phyloP scores from a whole-genome alignment of 2,797 vertebrate species.

The Squalus acanthias region DNA sequence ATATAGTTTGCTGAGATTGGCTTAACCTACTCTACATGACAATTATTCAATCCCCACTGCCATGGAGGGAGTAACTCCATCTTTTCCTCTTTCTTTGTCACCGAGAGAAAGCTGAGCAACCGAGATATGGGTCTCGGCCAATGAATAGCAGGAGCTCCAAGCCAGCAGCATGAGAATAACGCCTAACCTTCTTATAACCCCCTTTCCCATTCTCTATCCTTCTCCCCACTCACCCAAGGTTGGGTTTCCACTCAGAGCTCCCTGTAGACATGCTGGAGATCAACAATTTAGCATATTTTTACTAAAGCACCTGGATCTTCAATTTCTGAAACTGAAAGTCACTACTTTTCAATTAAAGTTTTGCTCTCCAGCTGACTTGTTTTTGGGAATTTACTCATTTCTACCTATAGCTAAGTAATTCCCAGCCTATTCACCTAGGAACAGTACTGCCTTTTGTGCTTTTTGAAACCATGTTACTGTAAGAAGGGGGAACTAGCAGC shows the following conservation, averaged over 20 bases:
- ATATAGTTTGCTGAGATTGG: conserved; percentile 14
- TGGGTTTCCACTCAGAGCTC: not conserved
- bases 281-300: not conserved
- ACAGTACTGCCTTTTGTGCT: not conserved
- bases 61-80: not conserved
- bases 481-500: not conserved
- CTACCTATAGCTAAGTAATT: not conserved
- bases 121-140: not conserved
- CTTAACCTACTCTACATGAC: not conserved
- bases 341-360: not conserved
- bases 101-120: not conserved
- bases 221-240: not conserved
- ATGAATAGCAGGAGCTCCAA: not conserved
- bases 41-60: not conserved
- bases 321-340: not conserved
- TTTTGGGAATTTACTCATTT: not conserved
- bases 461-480: not conserved
- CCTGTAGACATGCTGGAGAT: not conserved
- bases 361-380: not conserved
- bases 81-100: not conserved
- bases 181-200: not conserved
- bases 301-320: not conserved
- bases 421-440: not conserved
- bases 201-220: not conserved
- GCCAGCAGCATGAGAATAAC: not conserved